These are phyloP conservation scores for Drosophila lacertosa DNA, from an alignment of 1,140 invertebrate genomes.

Conservation along the genomic window DNA sequence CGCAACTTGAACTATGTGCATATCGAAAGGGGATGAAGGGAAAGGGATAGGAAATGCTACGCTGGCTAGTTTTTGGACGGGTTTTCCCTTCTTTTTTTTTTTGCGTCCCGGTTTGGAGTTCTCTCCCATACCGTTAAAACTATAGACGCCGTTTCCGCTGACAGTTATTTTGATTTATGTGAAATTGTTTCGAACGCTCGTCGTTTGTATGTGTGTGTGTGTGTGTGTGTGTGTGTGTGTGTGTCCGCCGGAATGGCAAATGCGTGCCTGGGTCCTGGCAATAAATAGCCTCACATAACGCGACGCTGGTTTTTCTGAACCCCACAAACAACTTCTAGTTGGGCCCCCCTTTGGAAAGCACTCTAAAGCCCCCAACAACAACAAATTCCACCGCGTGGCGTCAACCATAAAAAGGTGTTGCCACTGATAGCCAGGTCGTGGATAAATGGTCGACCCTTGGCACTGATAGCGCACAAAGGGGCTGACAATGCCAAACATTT, in stretches of 20 bases:
- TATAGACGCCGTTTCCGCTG: conserved; percentile 78
- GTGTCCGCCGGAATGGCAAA: conserved; percentile 20
- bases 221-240: not conserved
- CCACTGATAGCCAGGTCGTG: conserved; percentile 35
- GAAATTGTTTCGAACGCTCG: conserved; percentile 51
- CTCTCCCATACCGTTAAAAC: conserved; percentile 55
- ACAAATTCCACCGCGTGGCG: conserved; percentile 56
- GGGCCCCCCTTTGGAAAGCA: conserved; percentile 61
- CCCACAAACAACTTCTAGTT: conserved; percentile 64
- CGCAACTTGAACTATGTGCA: conserved; percentile 48
- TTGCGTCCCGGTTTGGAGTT: not conserved
- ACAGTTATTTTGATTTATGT: conserved; percentile 81
- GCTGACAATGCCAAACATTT: conserved; percentile 12
- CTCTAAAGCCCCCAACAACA: conserved; percentile 57
- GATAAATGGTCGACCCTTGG: conserved; percentile 14
- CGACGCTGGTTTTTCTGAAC: too few relatives aligned
- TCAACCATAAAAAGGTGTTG: conserved; percentile 58
- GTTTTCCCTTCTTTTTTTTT: conserved; percentile 16
- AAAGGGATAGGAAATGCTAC: conserved; percentile 27
- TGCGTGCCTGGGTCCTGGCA: conserved; percentile 51
- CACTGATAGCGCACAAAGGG: conserved; percentile 10
- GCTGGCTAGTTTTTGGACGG: conserved; percentile 43
- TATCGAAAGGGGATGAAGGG: conserved; percentile 4
- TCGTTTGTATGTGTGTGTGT: not conserved
- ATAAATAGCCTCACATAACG: conserved; percentile 55